Conservation (phyloP, 92 coral and sea anemone genomes). For the Heteractis magnifica region DNA sequence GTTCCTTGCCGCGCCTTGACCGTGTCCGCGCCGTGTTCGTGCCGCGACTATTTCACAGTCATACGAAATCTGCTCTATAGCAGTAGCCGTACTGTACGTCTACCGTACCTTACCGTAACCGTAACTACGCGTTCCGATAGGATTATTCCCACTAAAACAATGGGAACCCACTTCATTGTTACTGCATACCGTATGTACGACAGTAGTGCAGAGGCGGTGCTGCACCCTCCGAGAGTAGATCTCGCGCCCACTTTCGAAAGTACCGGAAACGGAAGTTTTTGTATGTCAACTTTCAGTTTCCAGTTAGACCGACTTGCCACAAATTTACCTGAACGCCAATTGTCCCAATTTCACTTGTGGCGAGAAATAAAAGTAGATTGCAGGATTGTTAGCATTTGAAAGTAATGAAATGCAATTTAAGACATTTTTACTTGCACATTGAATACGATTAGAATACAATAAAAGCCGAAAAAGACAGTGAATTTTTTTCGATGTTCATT, state of each 20-base stretch:
- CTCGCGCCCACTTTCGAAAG: not conserved
- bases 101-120: no score
- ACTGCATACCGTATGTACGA: no score
- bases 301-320: not conserved
- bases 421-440: not conserved
- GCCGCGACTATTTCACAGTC: no score
- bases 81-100: no score
- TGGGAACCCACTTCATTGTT: no score
- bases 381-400: not conserved
- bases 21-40: no score
- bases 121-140: no score
- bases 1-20: no score
- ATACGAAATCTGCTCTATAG: no score
- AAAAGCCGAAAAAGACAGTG: not conserved
- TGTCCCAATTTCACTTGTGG: not conserved
- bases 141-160: no score
- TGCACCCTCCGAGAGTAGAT: not conserved
- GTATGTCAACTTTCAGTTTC: not conserved
- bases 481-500: not conserved
- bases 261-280: not conserved
- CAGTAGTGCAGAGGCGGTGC: no score
- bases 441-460: no score
- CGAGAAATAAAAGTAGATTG: not conserved
- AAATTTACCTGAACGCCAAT: not conserved
- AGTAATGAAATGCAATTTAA: not conserved